Conservation (phyloP, 2,797 vertebrate species). For the Anguilla marmorata region DNA sequence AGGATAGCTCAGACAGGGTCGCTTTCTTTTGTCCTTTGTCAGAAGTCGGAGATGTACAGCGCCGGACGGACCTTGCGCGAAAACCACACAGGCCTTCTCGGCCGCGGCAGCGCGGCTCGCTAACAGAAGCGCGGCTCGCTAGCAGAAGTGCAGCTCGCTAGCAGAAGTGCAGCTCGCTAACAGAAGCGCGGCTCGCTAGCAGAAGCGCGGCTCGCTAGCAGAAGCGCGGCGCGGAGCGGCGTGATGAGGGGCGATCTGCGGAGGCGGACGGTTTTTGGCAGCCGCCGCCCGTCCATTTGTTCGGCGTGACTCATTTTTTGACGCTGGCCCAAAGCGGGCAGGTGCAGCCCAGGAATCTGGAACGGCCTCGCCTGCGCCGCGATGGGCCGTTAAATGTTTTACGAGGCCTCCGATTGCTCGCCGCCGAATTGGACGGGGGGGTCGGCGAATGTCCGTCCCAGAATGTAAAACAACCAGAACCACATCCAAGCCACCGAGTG, state of each 20-base stretch:
- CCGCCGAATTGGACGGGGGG: not conserved
- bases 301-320: conserved; percentile 1
- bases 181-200: not conserved
- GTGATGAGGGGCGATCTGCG: not conserved
- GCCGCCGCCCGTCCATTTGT: not conserved
- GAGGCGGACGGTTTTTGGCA: not conserved
- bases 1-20: not conserved
- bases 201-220: not conserved
- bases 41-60: not conserved
- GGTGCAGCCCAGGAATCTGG: not conserved
- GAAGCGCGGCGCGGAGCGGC: not conserved
- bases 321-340: not conserved
- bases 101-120: too few species aligned
- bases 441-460: not conserved
- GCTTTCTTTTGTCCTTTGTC: not conserved
- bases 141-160: not conserved
- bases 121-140: not conserved
- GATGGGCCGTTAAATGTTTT: not conserved
- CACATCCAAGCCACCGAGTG: not conserved
- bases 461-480: not conserved
- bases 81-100: not conserved
- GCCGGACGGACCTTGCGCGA: not conserved
- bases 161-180: not conserved
- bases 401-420: not conserved
- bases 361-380: not conserved